Evolutionary conservation across 2,797 vertebrate genomes (phyloP).

Genomic region (Parauchenoglanis punctatus): DNA sequence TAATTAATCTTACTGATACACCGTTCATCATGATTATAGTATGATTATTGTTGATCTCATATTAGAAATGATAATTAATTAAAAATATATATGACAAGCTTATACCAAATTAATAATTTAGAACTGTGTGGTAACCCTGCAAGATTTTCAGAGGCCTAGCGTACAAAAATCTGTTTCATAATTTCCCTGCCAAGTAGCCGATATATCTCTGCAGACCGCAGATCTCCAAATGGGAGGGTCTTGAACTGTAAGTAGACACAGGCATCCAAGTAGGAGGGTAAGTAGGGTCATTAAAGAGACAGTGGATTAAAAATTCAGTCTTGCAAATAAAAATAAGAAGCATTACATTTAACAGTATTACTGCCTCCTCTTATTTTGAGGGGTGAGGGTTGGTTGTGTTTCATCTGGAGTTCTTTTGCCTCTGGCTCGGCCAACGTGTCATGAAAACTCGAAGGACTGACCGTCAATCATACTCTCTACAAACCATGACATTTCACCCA

Average conservation of each 20-base stretch:
- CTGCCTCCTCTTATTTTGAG: neutral
- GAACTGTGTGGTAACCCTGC: neutral
- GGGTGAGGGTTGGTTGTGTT: neutral
- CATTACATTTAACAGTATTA: neutral
- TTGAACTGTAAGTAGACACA: constrained; percentile 28
- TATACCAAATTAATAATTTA: neutral
- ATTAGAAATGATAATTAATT: neutral
- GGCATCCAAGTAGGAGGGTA: constrained; percentile 18
- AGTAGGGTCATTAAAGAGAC: constrained; percentile 33
- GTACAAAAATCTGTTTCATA: constrained; percentile 5
- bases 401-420: neutral
- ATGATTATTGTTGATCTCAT: neutral
- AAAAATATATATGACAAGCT: neutral
- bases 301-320: neutral
- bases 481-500: neutral
- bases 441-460: neutral
- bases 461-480: neutral
- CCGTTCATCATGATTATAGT: neutral
- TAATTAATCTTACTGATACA: neutral
- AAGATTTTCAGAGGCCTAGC: neutral
- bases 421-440: neutral
- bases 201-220: neutral
- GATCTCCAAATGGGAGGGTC: constrained; percentile 29
- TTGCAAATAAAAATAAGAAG: neutral
- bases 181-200: constrained; percentile 24